Conservation (phyloP, 2,797 vertebrate genomes). For the Propithecus perrieri region DNA sequence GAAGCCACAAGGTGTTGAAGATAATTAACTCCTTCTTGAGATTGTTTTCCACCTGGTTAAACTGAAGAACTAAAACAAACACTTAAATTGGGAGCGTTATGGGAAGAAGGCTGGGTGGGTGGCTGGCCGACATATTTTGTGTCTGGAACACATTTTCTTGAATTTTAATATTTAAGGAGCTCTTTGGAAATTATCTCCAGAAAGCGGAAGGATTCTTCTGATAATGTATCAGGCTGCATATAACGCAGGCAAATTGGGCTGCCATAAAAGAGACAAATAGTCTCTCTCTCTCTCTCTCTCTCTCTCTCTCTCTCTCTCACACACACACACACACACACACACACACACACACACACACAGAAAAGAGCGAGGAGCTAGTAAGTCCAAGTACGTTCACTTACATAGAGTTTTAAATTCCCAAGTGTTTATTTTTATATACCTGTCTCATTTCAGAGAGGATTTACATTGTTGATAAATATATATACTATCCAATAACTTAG, state of each 20-base stretch:
- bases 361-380: not conserved
- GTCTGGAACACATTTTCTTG: conserved; percentile 48
- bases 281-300: not conserved
- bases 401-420: not conserved
- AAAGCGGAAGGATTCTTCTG: not conserved
- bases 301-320: not conserved
- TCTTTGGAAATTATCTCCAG: conserved; percentile 30
- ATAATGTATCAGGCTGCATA: not conserved
- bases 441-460: not conserved
- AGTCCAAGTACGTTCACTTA: not conserved
- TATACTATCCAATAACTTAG: not conserved
- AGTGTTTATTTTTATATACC: not conserved
- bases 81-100: not conserved
- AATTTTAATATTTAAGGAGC: conserved; percentile 50
- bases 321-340: too few relatives aligned
- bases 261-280: not conserved
- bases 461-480: not conserved
- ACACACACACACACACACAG: not conserved
- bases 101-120: not conserved
- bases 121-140: not conserved
- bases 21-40: not conserved
- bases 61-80: not conserved
- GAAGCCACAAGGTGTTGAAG: not conserved
- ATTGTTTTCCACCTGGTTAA: not conserved
- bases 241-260: not conserved